A percentile compares a stretch with the other conserved stretches of the same genome.
Evolutionary conservation across 2,797 vertebrate genomes (phyloP).

Genomic region (Macropus fuliginosus): DNA sequence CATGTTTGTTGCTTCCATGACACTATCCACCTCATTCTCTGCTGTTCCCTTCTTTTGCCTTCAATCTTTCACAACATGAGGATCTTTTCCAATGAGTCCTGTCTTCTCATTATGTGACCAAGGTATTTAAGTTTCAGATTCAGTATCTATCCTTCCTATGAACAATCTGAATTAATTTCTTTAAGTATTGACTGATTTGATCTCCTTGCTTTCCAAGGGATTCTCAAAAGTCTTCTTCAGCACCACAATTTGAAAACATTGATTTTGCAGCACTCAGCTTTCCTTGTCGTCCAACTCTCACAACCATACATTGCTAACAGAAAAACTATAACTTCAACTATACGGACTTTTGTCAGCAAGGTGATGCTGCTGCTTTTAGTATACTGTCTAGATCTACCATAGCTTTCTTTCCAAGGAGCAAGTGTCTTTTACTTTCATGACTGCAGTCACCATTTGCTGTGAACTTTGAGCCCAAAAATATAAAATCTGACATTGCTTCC

Average conservation of each 20-base stretch:
- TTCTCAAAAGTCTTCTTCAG: not conserved
- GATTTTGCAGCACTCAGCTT: not conserved
- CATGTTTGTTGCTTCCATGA: not conserved
- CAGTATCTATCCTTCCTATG: not conserved
- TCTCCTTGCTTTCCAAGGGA: not conserved
- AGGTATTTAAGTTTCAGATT: not conserved
- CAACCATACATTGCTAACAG: not conserved
- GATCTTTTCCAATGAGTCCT: not conserved
- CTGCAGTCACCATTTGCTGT: not conserved
- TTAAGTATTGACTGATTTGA: not conserved
- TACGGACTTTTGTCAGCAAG: not conserved
- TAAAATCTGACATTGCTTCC: not conserved
- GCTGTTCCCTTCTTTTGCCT: not conserved
- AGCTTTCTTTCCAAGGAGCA: not conserved
- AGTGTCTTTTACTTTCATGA: not conserved
- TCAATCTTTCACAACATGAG: not conserved
- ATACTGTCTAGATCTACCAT: not conserved
- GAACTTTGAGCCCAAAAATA: not conserved
- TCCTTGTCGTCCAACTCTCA: not conserved
- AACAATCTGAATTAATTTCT: not conserved
- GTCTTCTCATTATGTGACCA: not conserved
- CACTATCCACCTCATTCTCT: not conserved
- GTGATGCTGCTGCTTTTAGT: not conserved
- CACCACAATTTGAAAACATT: not conserved
- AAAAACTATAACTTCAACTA: not conserved